Evolutionary conservation across 2,797 vertebrate species (phyloP).

Genomic region (Enteromius unitaeniatus): DNA sequence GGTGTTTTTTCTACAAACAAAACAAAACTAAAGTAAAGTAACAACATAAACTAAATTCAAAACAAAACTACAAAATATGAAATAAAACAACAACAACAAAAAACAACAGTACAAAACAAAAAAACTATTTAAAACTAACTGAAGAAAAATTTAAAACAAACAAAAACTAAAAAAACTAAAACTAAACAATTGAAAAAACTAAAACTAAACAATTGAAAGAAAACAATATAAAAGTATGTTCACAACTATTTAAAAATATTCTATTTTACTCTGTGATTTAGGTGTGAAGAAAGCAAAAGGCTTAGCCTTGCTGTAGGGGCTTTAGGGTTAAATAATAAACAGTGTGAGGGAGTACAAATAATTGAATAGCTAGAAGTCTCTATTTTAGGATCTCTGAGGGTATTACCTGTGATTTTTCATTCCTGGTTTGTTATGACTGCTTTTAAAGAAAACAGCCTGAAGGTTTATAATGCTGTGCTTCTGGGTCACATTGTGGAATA

Average conservation of each 20-base stretch:
- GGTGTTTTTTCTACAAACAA: no score
- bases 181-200: background rate
- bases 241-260: background rate
- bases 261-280: background rate
- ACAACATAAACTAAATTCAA: background rate
- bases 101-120: background rate
- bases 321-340: background rate
- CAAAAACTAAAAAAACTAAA: background rate
- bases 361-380: background rate
- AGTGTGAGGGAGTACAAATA: background rate
- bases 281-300: background rate
- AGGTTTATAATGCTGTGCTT: conserved; percentile 59
- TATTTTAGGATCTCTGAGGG: conserved; percentile 16
- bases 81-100: background rate
- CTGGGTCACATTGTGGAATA: conserved; percentile 54
- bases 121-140: background rate
- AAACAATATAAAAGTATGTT: background rate
- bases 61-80: background rate
- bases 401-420: conserved; percentile 54
- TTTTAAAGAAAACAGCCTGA: conserved; percentile 60
- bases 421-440: conserved; percentile 50
- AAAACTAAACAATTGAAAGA: background rate
- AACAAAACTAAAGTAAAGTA: background rate
- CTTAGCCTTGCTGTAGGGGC: background rate
- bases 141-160: no score